A percentile compares a stretch with the other conserved stretches of the same genome.
phyloP scores from a whole-genome alignment of 2,888 invertebrate genomes.

The Pseudoips prasinana region DNA sequence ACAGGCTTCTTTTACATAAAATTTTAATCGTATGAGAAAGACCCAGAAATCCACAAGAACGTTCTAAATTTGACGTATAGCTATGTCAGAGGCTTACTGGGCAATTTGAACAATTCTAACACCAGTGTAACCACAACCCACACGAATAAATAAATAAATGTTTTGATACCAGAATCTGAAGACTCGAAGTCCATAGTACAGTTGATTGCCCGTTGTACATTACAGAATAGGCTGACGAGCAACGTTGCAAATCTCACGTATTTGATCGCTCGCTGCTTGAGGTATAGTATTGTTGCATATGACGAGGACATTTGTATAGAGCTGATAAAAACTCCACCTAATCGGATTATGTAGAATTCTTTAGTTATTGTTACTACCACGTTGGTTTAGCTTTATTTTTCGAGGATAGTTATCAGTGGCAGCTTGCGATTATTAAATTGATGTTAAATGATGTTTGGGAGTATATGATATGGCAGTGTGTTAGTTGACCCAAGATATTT shows the following conservation, averaged over 20 bases:
- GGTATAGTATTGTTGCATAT: slow-evolving; percentile 56
- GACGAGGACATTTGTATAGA: slow-evolving; percentile 36
- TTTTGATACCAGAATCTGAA: too few species aligned
- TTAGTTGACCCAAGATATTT: too few species aligned
- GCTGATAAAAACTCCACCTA: slow-evolving; percentile 32
- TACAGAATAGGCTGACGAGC: slow-evolving; percentile 44
- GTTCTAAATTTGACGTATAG: too few species aligned
- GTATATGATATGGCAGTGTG: background rate
- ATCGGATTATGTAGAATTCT: background rate
- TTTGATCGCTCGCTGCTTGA: slow-evolving; percentile 62
- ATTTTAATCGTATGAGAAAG: too few species aligned
- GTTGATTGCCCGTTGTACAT: slow-evolving; percentile 13
- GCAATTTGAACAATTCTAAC: too few species aligned
- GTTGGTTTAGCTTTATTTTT: background rate
- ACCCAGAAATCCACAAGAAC: too few species aligned
- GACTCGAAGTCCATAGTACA: too few species aligned
- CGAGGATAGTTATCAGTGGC: background rate
- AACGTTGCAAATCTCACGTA: slow-evolving; percentile 72
- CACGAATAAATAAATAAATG: too few species aligned
- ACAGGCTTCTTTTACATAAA: too few species aligned
- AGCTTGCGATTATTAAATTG: background rate
- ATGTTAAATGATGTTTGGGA: background rate
- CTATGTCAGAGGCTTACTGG: too few species aligned
- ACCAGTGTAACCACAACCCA: too few species aligned
- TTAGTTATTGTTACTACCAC: background rate